These are phyloP conservation scores for Masnerella sp. DNA, from an alignment of 2,888 invertebrate genomes.

Conservation along the genomic window DNA sequence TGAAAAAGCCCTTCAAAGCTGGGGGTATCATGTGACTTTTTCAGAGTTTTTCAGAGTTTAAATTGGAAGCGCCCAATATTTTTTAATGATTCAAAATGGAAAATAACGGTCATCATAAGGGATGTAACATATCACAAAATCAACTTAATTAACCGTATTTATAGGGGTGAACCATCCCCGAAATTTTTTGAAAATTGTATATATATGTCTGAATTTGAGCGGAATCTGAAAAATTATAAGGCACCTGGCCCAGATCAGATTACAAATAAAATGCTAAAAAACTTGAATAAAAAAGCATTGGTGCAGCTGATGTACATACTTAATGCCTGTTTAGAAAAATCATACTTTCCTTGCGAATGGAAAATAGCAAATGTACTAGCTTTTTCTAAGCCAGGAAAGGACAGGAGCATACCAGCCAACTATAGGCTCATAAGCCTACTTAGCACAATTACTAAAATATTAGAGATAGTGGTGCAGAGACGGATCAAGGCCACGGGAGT, in stretches of 20 bases:
- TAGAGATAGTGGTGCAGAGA: not conserved
- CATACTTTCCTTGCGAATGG: not conserved
- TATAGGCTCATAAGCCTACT: slow-evolving; percentile 3
- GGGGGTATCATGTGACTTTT: no score
- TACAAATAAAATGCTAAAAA: not conserved
- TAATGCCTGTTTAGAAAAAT: not conserved
- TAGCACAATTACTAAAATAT: not conserved
- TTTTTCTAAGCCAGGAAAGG: not conserved
- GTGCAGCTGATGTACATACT: not conserved
- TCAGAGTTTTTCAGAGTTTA: no score
- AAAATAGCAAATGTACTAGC: not conserved
- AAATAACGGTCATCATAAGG: no score
- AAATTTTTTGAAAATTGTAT: no score
- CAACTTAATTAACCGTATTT: no score
- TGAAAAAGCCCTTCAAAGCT: no score
- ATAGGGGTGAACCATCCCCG: no score
- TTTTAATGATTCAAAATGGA: no score
- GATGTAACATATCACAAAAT: no score
- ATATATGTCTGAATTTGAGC: no score
- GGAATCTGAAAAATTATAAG: no score
- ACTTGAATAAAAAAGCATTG: not conserved
- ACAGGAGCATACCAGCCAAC: not conserved
- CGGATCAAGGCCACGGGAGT: not conserved
- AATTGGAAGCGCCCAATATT: no score
- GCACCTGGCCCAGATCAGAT: not conserved